Base-by-base conservation (phyloP, 2,113 vertebrate species). In the Beaufortia kweichowensis region DNA sequence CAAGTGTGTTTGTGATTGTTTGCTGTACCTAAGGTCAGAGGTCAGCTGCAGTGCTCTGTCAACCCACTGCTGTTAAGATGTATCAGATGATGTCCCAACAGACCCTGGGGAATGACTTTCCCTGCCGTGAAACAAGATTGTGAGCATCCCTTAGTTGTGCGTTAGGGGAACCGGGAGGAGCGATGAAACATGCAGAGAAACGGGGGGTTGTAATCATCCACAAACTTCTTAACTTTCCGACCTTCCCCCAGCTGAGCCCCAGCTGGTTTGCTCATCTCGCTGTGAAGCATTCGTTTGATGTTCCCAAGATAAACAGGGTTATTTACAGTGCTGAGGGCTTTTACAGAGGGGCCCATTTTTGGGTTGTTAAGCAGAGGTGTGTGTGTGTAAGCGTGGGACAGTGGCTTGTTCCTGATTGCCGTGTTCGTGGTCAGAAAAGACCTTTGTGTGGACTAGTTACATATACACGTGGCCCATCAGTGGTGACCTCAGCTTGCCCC, bases 261-360 rank as follows among this genome's bases (percentile, higher is more conserved):
- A 90, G 81, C 88, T 90, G 88, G 82, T 88, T 88, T 87, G 84
- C 85, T 91, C 88, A 88, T 89, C 81, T 84, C 76, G 83, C 72
- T 60, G 28, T 79, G 68, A 80, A 81, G 60, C 83, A 83, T 75
- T 69, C 71, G 72, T 89, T 90, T 89, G 85, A 89, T 86, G 83
- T 88, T 61, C 64, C 77, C 21, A 82, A 85, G 82, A 86, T 82
- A 87, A 90, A 88, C 88, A 86, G 57, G 75, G 77, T 86, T 87
- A 81, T 89, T 90, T 87, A 88, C 79, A 81, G 76, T 68, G 81
- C 75, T 43, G 71, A 62, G 46, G 80, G 79, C 79, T 59, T 80
- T 76, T 28, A 61, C 77, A 63, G 50, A 77, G 80, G 68, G 81
- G 46, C 61, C 69, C 70, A 74, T 62, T 17, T 59, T 24, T 56